Base-by-base conservation (phyloP, 2,888 invertebrate species). In the Caenorhabditis sulstoni region DNA sequence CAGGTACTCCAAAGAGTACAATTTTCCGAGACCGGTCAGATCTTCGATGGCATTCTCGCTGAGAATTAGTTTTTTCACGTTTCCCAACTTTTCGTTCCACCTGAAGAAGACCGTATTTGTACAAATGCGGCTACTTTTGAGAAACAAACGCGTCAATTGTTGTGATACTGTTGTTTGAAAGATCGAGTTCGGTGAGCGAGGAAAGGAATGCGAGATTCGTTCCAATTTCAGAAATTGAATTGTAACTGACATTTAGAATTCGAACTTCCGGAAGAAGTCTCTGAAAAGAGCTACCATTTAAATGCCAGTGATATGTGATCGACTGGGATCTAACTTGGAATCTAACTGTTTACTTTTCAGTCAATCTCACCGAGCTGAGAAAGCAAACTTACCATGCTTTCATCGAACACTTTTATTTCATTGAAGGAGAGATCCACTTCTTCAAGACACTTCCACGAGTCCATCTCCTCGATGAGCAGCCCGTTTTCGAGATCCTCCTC, bases 41-140 rank as follows among this genome's bases (percentile, higher is more conserved):
- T 88, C 86, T 49, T 87, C 88, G 3, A 97, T 93, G 89, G 93
- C 93, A 91, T 97, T 97, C 86, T 95, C 94, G 0, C 95, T 94
- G 58, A 98, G 91, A 90, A 95, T 94, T 59, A 98, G 93, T 71
- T 93, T 93, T n/a, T 94, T 93, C 53, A 97, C 93, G 91, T 96
- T 96, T 7, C 96, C 96, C 74, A 97, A 93, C 94, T 0, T 94
- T 94, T 39, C 96, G 91, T 87, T 94, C 94, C 18, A 97, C 92
- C 62, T 93, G 92, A n/a, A 76, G 58, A 29, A 22, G 11, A 94
- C 93, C 37, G 96, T 91, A 5, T 64, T 65, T 41, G 35, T 37
- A 50, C 29, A n/a, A 18, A 16, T 29, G 29, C 35, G n/a, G 29
- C 49, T 22, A 66, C 23, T 45, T 29, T 8, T 49, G 44, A n/a